phyloP scores from a whole-genome alignment of 53 echinoderm and acorn worm species.

The Astropecten irregularis region DNA sequence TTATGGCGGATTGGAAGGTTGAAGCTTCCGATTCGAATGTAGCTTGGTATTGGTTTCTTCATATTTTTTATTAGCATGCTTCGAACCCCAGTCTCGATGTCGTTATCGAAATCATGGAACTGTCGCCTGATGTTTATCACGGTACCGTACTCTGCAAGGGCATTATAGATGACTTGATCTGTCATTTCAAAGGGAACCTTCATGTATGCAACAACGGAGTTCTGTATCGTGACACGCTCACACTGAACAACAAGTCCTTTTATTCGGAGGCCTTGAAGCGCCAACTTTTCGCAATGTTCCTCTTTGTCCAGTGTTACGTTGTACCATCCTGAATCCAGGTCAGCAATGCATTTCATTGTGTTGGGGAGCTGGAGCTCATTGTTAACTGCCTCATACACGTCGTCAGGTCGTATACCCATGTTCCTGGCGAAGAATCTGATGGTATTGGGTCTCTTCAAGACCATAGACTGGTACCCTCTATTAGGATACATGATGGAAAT shows the following conservation, averaged over 20 bases:
- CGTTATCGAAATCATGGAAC: not conserved
- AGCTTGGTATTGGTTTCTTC: not conserved
- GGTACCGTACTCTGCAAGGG: not conserved
- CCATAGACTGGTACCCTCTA: too few relatives aligned
- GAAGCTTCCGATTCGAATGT: not conserved
- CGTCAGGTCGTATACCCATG: not conserved
- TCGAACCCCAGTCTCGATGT: not conserved
- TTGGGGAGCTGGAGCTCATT: not conserved
- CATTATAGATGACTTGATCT: too few relatives aligned
- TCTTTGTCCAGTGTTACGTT: conserved; percentile 6
- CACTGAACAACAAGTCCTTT: not conserved
- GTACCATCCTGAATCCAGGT: not conserved
- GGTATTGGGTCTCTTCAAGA: not conserved
- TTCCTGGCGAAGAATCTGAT: not conserved
- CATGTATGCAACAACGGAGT: too few relatives aligned
- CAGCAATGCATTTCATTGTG: too few relatives aligned
- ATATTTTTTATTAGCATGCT: not conserved
- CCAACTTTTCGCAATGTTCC: not conserved
- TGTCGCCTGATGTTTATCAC: not conserved
- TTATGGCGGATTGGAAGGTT: not conserved
- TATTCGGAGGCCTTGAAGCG: not conserved
- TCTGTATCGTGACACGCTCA: too few relatives aligned
- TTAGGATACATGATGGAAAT: too few relatives aligned
- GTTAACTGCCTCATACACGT: not conserved
- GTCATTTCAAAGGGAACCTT: too few relatives aligned